Conservation (phyloP, 2,113 vertebrate genomes). For the Riparia riparia region DNA sequence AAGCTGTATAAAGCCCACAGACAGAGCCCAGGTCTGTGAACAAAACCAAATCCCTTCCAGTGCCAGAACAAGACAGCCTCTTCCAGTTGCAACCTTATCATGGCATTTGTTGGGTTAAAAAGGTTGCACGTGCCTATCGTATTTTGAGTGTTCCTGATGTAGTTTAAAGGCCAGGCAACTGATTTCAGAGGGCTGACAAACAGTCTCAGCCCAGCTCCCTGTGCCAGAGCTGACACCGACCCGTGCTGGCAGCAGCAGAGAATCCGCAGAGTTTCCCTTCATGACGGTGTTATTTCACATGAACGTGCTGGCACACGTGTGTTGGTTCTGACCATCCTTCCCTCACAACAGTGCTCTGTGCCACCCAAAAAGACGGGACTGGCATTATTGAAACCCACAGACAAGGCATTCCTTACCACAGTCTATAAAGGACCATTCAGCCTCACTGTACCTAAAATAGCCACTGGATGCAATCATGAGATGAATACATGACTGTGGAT, state of each 20-base stretch:
- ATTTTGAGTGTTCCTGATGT: background rate
- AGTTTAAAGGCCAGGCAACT: background rate
- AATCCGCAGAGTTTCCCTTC: background rate
- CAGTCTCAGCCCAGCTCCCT: background rate
- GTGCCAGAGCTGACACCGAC: background rate
- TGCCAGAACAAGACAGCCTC: background rate
- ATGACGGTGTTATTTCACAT: background rate
- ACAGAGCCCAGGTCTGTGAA: background rate
- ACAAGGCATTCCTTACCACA: slow-evolving; percentile 11
- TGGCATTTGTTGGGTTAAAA: background rate
- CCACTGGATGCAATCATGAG: background rate
- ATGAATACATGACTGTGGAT: slow-evolving; percentile 8
- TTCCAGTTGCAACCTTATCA: background rate
- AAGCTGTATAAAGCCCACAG: background rate
- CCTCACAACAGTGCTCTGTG: background rate
- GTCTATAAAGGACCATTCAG: slow-evolving; percentile 39
- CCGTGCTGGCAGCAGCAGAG: accelerated
- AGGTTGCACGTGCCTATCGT: background rate
- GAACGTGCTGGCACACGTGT: background rate
- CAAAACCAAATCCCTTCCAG: background rate
- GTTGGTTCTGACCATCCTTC: background rate
- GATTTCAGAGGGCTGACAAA: background rate
- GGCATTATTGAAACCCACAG: background rate
- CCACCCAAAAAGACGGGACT: background rate
- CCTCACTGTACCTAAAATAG: slow-evolving; percentile 3